Conservation (phyloP, 2,888 invertebrate genomes). For the Cephonodes hylas region DNA sequence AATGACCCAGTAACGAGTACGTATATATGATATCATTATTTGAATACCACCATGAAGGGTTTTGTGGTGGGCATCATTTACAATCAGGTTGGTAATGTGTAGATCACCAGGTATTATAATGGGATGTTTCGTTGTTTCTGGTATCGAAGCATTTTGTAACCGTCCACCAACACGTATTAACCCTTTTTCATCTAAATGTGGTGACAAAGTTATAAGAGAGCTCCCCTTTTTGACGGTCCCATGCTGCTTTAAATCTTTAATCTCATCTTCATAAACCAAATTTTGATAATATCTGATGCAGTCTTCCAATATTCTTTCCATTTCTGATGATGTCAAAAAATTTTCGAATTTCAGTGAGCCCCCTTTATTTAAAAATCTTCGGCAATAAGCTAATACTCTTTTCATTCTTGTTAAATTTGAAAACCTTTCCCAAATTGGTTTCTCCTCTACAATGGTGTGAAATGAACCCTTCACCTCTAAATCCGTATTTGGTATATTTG, state of each 20-base stretch:
- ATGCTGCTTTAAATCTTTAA: constrained; percentile 14
- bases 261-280: too few relatives aligned
- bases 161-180: constrained; percentile 24
- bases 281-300: too few relatives aligned
- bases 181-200: constrained; percentile 19
- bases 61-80: constrained; percentile 27
- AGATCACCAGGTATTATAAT: constrained; percentile 19
- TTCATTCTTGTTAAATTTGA: constrained; percentile 15
- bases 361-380: constrained; percentile 11
- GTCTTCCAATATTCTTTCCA: not conserved
- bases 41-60: constrained; percentile 31
- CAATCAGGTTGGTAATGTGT: constrained; percentile 18
- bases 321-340: not conserved
- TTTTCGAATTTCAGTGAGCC: not conserved
- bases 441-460: not conserved
- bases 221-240: constrained; percentile 15
- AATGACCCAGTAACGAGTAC: constrained; percentile 24
- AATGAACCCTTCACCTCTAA: constrained; percentile 4
- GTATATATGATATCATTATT: constrained; percentile 22
- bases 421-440: constrained; percentile 17
- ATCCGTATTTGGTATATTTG: not conserved
- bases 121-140: constrained; percentile 17
- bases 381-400: constrained; percentile 18
- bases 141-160: constrained; percentile 14
- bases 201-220: too few relatives aligned